Evolutionary conservation across 1,140 invertebrate genomes (phyloP).

Genomic region (Lordiphosa clarofinis): DNA sequence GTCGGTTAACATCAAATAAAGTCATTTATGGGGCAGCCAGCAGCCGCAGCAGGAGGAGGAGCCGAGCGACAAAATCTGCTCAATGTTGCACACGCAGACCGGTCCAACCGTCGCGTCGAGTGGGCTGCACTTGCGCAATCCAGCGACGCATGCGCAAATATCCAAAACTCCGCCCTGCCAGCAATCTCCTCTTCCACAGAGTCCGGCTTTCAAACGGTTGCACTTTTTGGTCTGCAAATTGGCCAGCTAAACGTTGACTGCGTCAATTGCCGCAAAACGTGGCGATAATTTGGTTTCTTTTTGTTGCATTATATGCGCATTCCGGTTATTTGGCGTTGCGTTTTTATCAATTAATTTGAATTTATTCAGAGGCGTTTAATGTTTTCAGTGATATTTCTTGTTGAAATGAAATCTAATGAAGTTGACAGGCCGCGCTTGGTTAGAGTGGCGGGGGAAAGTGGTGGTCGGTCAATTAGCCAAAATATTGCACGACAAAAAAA

Average conservation of each 20-base stretch:
- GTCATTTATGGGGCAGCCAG: constrained; percentile 35
- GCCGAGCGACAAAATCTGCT: constrained; percentile 69
- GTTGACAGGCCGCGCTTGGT: constrained; percentile 36
- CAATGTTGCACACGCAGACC: constrained; percentile 27
- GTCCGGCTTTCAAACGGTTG: constrained; percentile 40
- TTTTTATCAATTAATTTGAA: constrained; percentile 75
- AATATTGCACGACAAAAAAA: neutral
- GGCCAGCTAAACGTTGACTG: constrained; percentile 64
- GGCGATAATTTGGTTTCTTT: constrained; percentile 58
- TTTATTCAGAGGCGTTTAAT: constrained; percentile 77
- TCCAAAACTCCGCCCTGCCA: constrained; percentile 2
- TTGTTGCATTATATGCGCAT: constrained; percentile 10
- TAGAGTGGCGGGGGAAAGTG: constrained; percentile 36
- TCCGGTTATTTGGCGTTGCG: constrained; percentile 26
- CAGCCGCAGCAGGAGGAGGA: neutral
- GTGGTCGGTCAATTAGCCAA: constrained; percentile 16
- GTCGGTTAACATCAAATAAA: constrained; percentile 73
- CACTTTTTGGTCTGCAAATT: constrained; percentile 68
- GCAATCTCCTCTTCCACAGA: constrained; percentile 1
- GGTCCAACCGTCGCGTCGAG: constrained; percentile 17
- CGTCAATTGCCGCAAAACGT: constrained; percentile 60
- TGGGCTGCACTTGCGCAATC: constrained; percentile 62
- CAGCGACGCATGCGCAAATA: constrained; percentile 53
- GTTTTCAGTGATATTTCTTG: constrained; percentile 53
- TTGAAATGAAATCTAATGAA: constrained; percentile 58